Conservation (phyloP, 2,797 vertebrate species). For the Arctocebus calabarensis region DNA sequence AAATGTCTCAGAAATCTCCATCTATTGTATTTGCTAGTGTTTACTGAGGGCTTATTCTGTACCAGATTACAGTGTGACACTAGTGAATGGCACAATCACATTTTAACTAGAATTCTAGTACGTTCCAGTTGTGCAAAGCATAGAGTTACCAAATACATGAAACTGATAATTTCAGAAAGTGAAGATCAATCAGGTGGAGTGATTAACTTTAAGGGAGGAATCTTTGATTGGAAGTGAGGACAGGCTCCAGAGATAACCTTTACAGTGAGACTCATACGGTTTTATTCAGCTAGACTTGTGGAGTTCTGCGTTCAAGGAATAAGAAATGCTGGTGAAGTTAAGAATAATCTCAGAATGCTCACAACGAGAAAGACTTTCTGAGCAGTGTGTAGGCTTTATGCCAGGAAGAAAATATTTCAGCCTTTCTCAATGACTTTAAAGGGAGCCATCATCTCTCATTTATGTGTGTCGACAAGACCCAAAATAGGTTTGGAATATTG, state of each 20-base stretch:
- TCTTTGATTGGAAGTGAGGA: not conserved
- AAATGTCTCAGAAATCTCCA: not conserved
- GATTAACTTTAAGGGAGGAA: not conserved
- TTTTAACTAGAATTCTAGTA: not conserved
- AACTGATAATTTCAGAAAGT: not conserved
- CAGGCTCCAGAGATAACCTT: not conserved
- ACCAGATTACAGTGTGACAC: accelerated
- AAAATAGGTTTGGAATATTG: not conserved
- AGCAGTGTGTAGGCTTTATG: not conserved
- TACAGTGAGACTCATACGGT: not conserved
- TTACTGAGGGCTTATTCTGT: not conserved
- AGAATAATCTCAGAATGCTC: not conserved
- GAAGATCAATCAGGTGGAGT: not conserved
- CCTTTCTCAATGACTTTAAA: not conserved
- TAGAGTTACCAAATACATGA: not conserved
- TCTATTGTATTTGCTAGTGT: not conserved
- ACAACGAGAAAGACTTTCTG: not conserved
- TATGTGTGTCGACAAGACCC: not conserved
- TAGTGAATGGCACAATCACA: accelerated
- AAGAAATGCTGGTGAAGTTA: not conserved
- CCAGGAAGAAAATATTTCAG: not conserved
- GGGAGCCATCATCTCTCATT: not conserved
- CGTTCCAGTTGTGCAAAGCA: not conserved
- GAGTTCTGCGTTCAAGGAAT: not conserved
- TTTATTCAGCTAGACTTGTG: not conserved